Evolutionary conservation across 2,113 vertebrate genomes (phyloP).

Genomic region (pig (Sus scrofa)): T2T-Sscrofa CM000830.6:32829001-32829500

Average conservation of each 20-base stretch:
- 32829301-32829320: neutral
- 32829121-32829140: neutral
- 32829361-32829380: neutral
- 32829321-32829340: neutral
- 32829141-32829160: neutral
- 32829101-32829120: neutral
- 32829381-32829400: neutral
- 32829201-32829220: neutral
- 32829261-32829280: no score
- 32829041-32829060: neutral
- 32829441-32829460: neutral
- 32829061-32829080: neutral
- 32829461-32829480: neutral
- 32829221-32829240: constrained; percentile 10
- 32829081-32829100: neutral
- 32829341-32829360: neutral
- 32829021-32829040: neutral
- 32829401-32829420: neutral
- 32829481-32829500: neutral
- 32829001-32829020: neutral
- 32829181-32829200: neutral
- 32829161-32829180: neutral
- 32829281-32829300: neutral
- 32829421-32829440: neutral
- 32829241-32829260: neutral